Evolutionary conservation across 1,140 invertebrate genomes (phyloP).

Genomic region (Radopholus similis): DNA sequence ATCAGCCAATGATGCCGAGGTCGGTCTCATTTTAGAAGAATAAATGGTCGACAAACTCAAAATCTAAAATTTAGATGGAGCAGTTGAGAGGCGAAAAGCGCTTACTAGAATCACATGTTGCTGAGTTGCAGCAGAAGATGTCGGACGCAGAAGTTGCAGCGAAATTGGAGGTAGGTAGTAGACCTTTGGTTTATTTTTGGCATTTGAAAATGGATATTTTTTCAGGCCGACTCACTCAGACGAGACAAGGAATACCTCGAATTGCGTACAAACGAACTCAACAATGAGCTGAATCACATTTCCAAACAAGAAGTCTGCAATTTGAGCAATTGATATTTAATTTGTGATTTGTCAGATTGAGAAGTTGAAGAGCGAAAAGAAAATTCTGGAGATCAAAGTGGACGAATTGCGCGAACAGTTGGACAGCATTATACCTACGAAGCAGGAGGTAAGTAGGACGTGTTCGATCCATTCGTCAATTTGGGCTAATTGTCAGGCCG

Average conservation of each 20-base stretch:
- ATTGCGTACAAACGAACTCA: neutral
- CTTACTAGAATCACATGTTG: neutral
- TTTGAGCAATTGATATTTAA: neutral
- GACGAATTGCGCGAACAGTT: neutral
- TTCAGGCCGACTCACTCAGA: slow-evolving; percentile 2
- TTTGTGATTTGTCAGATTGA: neutral
- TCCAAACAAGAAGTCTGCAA: neutral
- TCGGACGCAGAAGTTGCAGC: neutral
- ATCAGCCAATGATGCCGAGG: neutral
- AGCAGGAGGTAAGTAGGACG: neutral
- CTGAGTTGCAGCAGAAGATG: neutral
- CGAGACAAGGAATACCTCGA: neutral
- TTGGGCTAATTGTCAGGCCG: slow-evolving; percentile 1
- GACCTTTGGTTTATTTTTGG: neutral
- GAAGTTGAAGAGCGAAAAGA: slow-evolving; percentile 1
- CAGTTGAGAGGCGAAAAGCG: neutral
- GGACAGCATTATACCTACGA: neutral
- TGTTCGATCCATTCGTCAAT: neutral
- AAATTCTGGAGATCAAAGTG: neutral
- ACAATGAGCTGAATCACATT: neutral
- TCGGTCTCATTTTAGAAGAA: neutral
- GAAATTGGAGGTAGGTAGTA: neutral
- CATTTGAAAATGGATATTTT: neutral
- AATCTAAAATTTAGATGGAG: neutral
- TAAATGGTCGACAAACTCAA: neutral